Conservation (phyloP, 2,797 vertebrate species). For the Scleropages formosus region DNA sequence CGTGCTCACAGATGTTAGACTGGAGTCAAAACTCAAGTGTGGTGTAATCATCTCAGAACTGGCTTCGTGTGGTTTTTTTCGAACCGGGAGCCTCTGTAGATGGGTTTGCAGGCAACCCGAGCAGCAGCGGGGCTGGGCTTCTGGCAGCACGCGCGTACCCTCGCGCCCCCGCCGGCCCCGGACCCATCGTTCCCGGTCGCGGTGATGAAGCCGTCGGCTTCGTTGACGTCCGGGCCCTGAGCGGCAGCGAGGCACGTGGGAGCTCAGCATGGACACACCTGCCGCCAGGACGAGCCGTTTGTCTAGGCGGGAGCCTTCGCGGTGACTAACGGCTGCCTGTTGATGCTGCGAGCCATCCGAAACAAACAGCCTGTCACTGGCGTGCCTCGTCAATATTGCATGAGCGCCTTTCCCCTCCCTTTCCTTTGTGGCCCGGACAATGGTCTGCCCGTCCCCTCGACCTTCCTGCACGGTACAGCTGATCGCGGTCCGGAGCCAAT, state of each 20-base stretch:
- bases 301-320: neutral
- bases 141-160: no score
- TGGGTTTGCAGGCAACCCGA: neutral
- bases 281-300: neutral
- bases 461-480: neutral
- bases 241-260: neutral
- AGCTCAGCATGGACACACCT: neutral
- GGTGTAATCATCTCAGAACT: neutral
- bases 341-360: neutral
- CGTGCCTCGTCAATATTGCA: neutral
- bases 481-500: neutral
- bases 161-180: no score
- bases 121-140: no score
- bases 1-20: conserved; percentile 8
- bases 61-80: neutral
- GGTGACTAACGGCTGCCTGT: neutral
- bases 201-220: neutral
- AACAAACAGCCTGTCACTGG: conserved; percentile 6
- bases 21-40: neutral
- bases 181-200: no score
- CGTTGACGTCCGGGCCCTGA: no score
- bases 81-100: neutral
- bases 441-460: neutral
- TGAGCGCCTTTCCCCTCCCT: neutral
- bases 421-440: neutral